Percentiles rank a stretch among this genome's conserved stretches.
Evolutionary conservation across 2,113 vertebrate genomes (phyloP).

Genomic region (Pedionomus torquatus): DNA sequence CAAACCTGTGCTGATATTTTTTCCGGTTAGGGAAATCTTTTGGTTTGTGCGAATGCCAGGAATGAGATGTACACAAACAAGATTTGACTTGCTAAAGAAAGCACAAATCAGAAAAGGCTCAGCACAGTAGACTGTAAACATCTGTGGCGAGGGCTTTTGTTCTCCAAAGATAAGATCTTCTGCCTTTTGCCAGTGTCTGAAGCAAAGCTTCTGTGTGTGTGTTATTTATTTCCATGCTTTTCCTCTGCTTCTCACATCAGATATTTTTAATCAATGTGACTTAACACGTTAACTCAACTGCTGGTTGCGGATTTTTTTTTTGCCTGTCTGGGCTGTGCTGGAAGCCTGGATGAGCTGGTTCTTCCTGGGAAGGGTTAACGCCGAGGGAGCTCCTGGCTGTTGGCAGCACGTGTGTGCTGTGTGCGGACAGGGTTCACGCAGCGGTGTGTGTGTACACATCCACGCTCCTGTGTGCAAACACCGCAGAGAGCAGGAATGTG

Average conservation of each 20-base stretch:
- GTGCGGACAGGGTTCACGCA: background rate
- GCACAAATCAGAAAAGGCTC: background rate
- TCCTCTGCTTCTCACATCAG: background rate
- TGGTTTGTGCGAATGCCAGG: background rate
- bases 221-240: background rate
- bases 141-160: conserved; percentile 52
- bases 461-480: background rate
- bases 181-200: conserved; percentile 13
- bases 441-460: background rate
- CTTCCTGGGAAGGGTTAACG: background rate
- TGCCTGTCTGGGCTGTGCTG: background rate
- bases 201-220: background rate
- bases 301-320: background rate
- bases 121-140: conserved; percentile 10
- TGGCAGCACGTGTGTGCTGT: background rate
- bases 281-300: background rate
- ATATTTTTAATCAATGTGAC: background rate
- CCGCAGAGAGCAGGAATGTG: background rate
- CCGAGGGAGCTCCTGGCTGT: background rate
- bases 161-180: conserved; percentile 49
- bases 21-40: background rate
- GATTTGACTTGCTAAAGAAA: conserved; percentile 51
- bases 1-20: background rate
- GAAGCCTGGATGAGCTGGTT: background rate
- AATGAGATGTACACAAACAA: conserved; percentile 46